Evolutionary conservation across 1,140 invertebrate species (phyloP).

Genomic region (Cyrtorhinus lividipennis): DNA sequence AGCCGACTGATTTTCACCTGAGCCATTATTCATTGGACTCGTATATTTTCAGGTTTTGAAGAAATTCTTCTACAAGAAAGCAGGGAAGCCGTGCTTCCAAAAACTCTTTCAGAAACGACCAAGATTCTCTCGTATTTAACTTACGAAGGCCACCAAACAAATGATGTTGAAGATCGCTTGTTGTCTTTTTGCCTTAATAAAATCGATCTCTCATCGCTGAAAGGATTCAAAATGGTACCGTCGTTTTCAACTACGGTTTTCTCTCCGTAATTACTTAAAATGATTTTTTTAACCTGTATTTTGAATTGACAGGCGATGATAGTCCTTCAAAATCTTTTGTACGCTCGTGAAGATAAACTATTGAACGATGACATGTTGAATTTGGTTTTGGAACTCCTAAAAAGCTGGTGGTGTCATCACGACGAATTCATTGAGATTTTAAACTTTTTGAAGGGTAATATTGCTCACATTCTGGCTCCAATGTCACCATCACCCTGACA

Average conservation of each 20-base stretch:
- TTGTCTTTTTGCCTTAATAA: neutral
- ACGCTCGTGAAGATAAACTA: neutral
- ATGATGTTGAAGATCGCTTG: neutral
- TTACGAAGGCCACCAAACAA: neutral
- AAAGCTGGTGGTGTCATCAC: neutral
- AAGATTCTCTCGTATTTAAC: neutral
- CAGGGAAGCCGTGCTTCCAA: neutral
- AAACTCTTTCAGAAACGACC: neutral
- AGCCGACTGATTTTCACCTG: too few species aligned
- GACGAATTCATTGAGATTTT: neutral
- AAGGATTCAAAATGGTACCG: neutral
- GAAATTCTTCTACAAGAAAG: neutral
- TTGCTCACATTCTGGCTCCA: too few species aligned
- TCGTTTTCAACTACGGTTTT: too few species aligned
- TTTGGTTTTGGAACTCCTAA: neutral
- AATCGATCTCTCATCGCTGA: neutral
- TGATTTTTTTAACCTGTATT: neutral
- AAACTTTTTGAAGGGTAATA: neutral
- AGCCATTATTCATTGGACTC: too few species aligned
- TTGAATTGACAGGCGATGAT: slow-evolving; percentile 1
- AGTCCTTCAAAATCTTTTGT: neutral
- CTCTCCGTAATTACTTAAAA: too few species aligned
- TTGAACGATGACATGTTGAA: neutral
- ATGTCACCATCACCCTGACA: too few species aligned
- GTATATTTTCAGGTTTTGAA: neutral